These are phyloP conservation scores for Otus scops DNA, from an alignment of 2,797 vertebrate genomes.

Conservation along the genomic window DNA sequence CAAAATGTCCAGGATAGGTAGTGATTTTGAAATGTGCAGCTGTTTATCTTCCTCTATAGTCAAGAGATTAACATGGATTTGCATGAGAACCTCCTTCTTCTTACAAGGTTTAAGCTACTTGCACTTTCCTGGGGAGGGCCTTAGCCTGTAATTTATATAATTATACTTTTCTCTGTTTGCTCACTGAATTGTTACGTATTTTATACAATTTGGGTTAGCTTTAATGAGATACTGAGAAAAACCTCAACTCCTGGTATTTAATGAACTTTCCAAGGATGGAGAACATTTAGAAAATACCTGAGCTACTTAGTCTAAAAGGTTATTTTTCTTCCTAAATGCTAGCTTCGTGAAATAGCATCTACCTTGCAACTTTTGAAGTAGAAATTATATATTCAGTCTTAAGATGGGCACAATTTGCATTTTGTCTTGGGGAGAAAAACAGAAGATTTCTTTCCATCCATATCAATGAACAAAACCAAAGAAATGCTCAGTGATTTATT, in stretches of 20 bases:
- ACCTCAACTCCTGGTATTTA: not conserved
- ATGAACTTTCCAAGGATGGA: not conserved
- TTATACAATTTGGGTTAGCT: not conserved
- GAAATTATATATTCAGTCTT: not conserved
- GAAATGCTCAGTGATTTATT: not conserved
- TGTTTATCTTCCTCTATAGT: not conserved
- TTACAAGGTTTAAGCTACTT: not conserved
- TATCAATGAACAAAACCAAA: not conserved
- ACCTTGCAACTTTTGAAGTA: not conserved
- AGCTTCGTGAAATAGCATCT: not conserved
- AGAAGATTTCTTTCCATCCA: not conserved
- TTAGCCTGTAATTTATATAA: not conserved
- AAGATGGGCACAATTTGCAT: accelerated
- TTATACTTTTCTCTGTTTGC: not conserved
- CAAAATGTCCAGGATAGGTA: not conserved
- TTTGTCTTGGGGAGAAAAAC: not conserved
- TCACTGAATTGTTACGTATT: not conserved
- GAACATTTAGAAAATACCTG: not conserved
- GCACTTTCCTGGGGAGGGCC: not conserved
- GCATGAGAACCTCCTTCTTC: not conserved
- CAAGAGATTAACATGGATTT: not conserved
- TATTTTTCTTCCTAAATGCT: not conserved
- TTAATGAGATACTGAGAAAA: not conserved
- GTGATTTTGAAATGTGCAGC: not conserved
- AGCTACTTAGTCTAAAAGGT: not conserved